phyloP scores from a whole-genome alignment of 2,888 invertebrate genomes.

The Sabatieria punctata region DNA sequence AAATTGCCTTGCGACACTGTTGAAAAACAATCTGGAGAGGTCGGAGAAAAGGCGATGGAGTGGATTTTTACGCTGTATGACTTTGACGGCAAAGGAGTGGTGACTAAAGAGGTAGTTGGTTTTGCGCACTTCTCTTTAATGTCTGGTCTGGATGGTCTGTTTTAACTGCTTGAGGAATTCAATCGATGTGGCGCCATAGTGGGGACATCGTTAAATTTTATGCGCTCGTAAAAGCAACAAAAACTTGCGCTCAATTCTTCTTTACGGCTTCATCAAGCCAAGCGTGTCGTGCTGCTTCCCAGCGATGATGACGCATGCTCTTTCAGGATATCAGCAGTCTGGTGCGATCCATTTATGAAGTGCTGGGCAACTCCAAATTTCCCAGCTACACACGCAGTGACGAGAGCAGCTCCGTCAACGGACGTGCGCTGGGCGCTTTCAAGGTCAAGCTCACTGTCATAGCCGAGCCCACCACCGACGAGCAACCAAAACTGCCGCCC shows the following conservation, averaged over 20 bases:
- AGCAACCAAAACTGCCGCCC: not conserved
- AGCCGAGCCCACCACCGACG: not conserved
- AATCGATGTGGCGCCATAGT: too few relatives aligned
- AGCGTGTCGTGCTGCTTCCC: too few relatives aligned
- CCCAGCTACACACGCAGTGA: not conserved
- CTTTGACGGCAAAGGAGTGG: constrained; percentile 4
- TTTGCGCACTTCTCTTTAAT: not conserved
- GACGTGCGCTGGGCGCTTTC: constrained; percentile 1
- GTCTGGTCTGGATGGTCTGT: not conserved
- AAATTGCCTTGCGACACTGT: too few relatives aligned
- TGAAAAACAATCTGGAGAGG: too few relatives aligned
- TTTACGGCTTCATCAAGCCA: too few relatives aligned
- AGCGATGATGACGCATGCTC: too few relatives aligned
- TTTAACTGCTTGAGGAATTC: too few relatives aligned
- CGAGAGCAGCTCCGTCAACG: not conserved
- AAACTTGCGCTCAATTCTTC: too few relatives aligned
- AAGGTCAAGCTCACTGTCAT: constrained; percentile 1
- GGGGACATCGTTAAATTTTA: too few relatives aligned
- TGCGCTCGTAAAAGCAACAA: too few relatives aligned
- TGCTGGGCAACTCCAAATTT: constrained; percentile 1
- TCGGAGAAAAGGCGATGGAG: too few relatives aligned
- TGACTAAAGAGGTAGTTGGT: constrained; percentile 3
- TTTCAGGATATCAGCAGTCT: constrained; percentile 4
- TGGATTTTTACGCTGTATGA: constrained; percentile 7
- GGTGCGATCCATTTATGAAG: constrained; percentile 4